phyloP scores from a whole-genome alignment of 2,113 vertebrate genomes.

The Indicator indicator region DNA sequence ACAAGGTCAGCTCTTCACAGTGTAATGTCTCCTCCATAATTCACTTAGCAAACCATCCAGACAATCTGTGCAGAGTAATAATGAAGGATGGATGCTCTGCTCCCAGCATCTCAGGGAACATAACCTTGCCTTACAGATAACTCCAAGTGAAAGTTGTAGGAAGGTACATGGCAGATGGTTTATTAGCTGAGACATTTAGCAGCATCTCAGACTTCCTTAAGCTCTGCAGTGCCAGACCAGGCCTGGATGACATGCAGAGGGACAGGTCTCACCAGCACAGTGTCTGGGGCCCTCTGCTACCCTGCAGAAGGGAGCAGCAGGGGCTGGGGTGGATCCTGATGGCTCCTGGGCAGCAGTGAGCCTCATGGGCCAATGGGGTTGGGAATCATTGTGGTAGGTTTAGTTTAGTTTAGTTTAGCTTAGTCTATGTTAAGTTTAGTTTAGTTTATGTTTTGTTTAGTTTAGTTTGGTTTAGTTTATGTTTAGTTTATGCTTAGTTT shows the following conservation, averaged over 20 bases:
- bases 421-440: too few species aligned
- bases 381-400: too few species aligned
- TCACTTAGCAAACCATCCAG: slow-evolving; percentile 45
- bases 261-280: background rate
- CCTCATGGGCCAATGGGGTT: too few species aligned
- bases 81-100: slow-evolving; percentile 35
- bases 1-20: slow-evolving; percentile 52
- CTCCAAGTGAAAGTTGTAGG: background rate
- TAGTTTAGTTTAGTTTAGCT: too few species aligned
- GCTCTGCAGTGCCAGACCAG: background rate
- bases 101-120: background rate
- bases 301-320: background rate
- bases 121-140: background rate
- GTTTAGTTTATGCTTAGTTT: too few species aligned
- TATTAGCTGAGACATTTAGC: background rate
- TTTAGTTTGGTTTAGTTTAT: too few species aligned
- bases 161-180: background rate
- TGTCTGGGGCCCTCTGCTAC: background rate
- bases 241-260: background rate
- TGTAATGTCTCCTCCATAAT: slow-evolving; percentile 42
- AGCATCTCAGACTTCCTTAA: background rate
- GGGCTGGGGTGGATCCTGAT: too few species aligned
- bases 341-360: too few species aligned
- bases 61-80: slow-evolving; percentile 28
- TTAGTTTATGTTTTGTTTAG: too few species aligned